A percentile compares a stretch with the other conserved stretches of the same genome.
phyloP scores from a whole-genome alignment of 2,888 invertebrate species.

The Agonopterix alstromeriana region DNA sequence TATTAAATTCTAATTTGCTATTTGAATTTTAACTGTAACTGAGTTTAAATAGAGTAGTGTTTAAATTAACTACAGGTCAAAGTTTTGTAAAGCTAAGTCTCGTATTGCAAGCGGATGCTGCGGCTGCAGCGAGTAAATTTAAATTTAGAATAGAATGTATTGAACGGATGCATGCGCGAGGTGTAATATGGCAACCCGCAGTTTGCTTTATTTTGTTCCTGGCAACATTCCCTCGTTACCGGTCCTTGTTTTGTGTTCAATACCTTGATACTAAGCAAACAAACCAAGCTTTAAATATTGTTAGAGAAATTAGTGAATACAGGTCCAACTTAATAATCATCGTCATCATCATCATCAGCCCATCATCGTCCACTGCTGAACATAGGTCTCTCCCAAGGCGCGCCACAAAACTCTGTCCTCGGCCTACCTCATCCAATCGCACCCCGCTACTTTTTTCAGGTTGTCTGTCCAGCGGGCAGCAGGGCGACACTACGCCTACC shows the following conservation, averaged over 20 bases:
- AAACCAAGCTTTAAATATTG: too few species aligned
- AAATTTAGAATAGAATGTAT: constrained; percentile 42
- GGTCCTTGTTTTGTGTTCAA: background rate
- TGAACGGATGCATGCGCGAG: constrained; percentile 44
- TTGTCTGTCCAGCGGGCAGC: too few species aligned
- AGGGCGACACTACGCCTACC: too few species aligned
- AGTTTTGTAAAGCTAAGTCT: constrained; percentile 24
- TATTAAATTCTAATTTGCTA: constrained; percentile 28
- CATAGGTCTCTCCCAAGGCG: too few species aligned
- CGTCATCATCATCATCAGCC: too few species aligned
- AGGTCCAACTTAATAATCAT: too few species aligned
- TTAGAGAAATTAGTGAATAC: too few species aligned
- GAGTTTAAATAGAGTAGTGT: constrained; percentile 16
- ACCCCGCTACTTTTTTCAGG: too few species aligned
- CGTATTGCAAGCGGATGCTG: constrained; percentile 37
- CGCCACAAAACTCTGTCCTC: too few species aligned
- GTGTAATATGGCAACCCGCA: constrained; percentile 42
- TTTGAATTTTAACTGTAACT: constrained; percentile 12
- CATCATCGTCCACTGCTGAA: too few species aligned
- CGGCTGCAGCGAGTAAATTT: constrained; percentile 24
- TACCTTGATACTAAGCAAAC: too few species aligned
- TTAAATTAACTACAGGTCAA: background rate
- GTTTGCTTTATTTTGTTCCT: constrained; percentile 11
- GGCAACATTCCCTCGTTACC: constrained; percentile 1
- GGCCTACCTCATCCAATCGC: too few species aligned